Conservation (phyloP, 2,113 vertebrate genomes). For the Colius striatus region DNA sequence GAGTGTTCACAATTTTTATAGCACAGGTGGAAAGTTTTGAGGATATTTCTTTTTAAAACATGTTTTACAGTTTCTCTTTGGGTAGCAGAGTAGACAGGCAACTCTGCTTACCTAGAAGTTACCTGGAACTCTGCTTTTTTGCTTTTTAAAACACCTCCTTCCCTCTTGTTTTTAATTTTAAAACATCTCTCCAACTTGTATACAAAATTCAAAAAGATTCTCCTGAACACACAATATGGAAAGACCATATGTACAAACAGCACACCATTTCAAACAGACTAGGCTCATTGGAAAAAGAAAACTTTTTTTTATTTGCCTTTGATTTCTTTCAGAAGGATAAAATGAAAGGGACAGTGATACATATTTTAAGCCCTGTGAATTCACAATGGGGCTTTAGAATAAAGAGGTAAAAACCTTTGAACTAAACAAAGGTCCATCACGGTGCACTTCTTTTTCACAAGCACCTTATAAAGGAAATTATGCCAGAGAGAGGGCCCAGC, state of each 20-base stretch:
- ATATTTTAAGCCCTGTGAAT: conserved; percentile 96
- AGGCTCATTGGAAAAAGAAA: conserved; percentile 78
- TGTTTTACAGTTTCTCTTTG: neutral
- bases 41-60: neutral
- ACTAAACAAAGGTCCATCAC: conserved; percentile 97
- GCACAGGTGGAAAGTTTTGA: neutral
- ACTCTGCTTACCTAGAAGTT: conserved; percentile 23
- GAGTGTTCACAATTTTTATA: neutral
- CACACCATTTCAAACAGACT: conserved; percentile 87
- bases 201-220: conserved; percentile 60
- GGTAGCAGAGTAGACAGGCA: neutral
- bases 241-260: conserved; percentile 81
- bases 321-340: conserved; percentile 92
- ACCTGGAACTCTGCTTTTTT: neutral
- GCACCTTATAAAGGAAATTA: conserved; percentile 84
- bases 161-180: neutral
- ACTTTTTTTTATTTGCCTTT: conserved; percentile 83
- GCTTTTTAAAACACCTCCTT: neutral
- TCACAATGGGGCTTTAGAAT: conserved; percentile 97
- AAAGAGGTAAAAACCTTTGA: conserved; percentile 98
- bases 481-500: conserved; percentile 78
- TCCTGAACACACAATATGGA: conserved; percentile 76
- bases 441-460: conserved; percentile 85
- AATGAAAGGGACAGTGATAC: conserved; percentile 99
- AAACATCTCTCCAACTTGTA: conserved; percentile 34